A percentile compares a stretch with the other conserved stretches of the same genome.
Evolutionary conservation across 2,888 invertebrate species (phyloP).

Genomic region (Cyaniris semiargus): DNA sequence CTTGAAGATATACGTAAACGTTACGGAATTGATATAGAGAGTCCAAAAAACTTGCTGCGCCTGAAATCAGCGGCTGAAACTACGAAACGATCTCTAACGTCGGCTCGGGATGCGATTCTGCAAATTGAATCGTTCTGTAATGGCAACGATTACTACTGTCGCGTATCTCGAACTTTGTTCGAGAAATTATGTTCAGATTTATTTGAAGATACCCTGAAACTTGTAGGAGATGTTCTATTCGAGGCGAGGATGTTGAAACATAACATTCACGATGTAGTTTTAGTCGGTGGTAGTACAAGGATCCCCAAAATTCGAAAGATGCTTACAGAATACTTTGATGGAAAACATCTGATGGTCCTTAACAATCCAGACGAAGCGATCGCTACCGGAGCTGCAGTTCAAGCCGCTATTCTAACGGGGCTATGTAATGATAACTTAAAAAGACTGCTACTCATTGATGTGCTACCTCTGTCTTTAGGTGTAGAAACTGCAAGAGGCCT

Average conservation of each 20-base stretch:
- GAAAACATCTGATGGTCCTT: conserved; percentile 49
- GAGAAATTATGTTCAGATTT: conserved; percentile 67
- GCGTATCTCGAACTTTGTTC: conserved; percentile 54
- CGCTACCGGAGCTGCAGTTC: conserved; percentile 64
- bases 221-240: conserved; percentile 51
- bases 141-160: conserved; percentile 56
- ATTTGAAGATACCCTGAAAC: conserved; percentile 55
- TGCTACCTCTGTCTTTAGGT: conserved; percentile 63
- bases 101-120: conserved; percentile 52
- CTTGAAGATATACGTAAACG: conserved; percentile 60
- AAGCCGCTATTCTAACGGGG: conserved; percentile 59
- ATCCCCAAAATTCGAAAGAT: conserved; percentile 61
- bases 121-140: conserved; percentile 54
- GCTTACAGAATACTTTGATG: conserved; percentile 56
- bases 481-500: conserved; percentile 62
- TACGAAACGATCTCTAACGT: conserved; percentile 56
- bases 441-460: conserved; percentile 56
- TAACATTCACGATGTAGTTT: conserved; percentile 55
- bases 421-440: conserved; percentile 50
- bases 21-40: conserved; percentile 50
- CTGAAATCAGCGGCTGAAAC: conserved; percentile 59
- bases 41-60: conserved; percentile 49
- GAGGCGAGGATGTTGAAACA: conserved; percentile 54
- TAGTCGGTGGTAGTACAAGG: conserved; percentile 65
- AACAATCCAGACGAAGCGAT: conserved; percentile 67